Percentiles rank a stretch among this genome's conserved stretches.
Conservation (phyloP, 2,888 invertebrate genomes). For the Synanthedon vespiformis region DNA sequence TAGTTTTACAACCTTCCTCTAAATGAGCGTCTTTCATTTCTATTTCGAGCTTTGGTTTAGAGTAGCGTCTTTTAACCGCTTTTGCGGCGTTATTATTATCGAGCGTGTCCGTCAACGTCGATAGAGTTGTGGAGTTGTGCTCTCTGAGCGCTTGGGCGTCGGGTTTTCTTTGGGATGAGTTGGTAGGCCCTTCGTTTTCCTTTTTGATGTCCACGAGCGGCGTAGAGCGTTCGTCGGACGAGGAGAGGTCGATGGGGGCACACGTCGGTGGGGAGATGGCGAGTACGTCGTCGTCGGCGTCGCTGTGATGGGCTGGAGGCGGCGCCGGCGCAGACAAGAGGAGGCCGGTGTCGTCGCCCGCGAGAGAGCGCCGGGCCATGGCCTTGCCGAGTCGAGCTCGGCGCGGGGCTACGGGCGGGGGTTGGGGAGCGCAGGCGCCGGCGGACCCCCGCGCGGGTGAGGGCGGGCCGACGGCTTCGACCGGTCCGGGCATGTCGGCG, state of each 20-base stretch:
- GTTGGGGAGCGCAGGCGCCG: constrained; percentile 74
- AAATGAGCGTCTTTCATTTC: constrained; percentile 61
- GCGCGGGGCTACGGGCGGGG: constrained; percentile 55
- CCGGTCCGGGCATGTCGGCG: constrained; percentile 39
- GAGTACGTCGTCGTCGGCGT: constrained; percentile 62
- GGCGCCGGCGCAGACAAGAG: constrained; percentile 44
- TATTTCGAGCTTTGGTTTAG: constrained; percentile 58
- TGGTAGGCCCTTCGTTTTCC: constrained; percentile 57
- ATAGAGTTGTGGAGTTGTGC: constrained; percentile 36
- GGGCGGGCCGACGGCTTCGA: constrained; percentile 70
- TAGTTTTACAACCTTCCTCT: constrained; percentile 55
- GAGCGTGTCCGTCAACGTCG: constrained; percentile 28
- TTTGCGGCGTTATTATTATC: constrained; percentile 27
- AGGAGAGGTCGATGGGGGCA: constrained; percentile 60
- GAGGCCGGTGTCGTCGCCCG: constrained; percentile 64
- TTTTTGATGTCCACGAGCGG: constrained; percentile 60
- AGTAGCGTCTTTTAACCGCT: constrained; percentile 53
- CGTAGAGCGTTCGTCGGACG: constrained; percentile 57
- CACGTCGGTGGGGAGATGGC: constrained; percentile 59
- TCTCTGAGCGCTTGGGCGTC: constrained; percentile 58
- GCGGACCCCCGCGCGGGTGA: constrained; percentile 78
- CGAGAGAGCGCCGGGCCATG: constrained; percentile 75
- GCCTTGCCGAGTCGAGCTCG: constrained; percentile 70
- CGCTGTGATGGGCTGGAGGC: constrained; percentile 44
- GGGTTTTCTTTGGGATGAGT: constrained; percentile 41